Base-by-base conservation (phyloP, 2,113 vertebrate genomes). In the Sorex fumeus region DNA sequence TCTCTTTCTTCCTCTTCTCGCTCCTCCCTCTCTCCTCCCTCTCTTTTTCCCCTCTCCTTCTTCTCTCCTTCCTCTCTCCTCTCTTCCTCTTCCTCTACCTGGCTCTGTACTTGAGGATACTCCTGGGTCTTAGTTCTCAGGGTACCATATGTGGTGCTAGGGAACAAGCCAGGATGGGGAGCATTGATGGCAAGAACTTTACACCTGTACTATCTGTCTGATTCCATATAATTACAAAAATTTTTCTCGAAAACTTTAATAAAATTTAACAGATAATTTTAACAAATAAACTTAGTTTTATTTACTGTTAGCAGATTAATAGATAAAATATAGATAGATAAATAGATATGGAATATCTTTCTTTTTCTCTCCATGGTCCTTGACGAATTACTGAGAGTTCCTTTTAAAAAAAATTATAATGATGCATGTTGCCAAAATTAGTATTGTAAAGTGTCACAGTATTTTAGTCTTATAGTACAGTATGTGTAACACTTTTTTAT, bases 371-470 rank as follows among this genome's bases (percentile, higher is more conserved):
- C 53, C 18, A 30, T 1, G 12, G 1, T 8, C 81, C 87, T 53
- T 90, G 62, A 19, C 45, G 10, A 84, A 9, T 77, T n/a, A 72
- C 15, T 93, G 45, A 80, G 75, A 66, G 84, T 93, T 64, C 28
- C 28, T 71, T 50, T 72, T 50, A 40, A 50, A 25, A 3, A 85
- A 43, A 2, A 72, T 69, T 76, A 12, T 2, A 50, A 50, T 74
- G 36, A 15, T 84, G 13, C 23, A 15, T 74, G 40, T 40, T 80
- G 70, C 34, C 74, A 50, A 83, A 34, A 70, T 86, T 12, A n/a
- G 16, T 91, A 1, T 60, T 91, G 8, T 76, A 21, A 66, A 6
- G 30, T 76, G 57, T 79, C 71, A 47, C 3, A 62, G 12, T 76
- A 40, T 81, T 91, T 91, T 88, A 36, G 43, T 71, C 27, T 81